Conservation (phyloP, 2,113 vertebrate genomes). For the Trachemys scripta region DNA sequence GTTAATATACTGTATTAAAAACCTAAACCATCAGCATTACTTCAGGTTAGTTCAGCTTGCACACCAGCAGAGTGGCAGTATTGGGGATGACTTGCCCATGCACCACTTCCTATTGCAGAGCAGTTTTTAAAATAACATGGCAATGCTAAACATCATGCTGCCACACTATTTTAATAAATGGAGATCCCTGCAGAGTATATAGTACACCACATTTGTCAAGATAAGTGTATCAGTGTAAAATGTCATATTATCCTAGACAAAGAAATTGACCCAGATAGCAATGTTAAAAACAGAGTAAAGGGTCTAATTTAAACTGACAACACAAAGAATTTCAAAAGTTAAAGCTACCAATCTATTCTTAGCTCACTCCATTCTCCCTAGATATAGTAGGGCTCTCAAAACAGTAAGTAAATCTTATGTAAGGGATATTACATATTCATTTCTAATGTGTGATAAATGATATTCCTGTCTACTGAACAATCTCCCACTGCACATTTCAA, state of each 20-base stretch:
- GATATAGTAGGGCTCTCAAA: conserved; percentile 18
- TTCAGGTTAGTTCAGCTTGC: not conserved
- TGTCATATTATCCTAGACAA: conserved; percentile 62
- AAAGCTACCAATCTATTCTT: conserved; percentile 1
- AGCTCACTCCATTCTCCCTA: conserved; percentile 19
- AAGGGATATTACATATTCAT: conserved; percentile 19
- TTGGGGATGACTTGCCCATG: conserved; percentile 5
- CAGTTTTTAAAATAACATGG: not conserved
- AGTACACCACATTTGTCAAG: conserved; percentile 61
- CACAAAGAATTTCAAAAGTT: conserved; percentile 53
- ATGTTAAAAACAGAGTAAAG: conserved; percentile 63
- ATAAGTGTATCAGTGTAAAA: conserved; percentile 56
- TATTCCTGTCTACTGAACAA: conserved; percentile 33
- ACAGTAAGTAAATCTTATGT: conserved; percentile 14
- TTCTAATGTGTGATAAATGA: conserved; percentile 30
- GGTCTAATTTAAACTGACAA: conserved; percentile 72
- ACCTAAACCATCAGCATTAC: not conserved
- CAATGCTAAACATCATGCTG: conserved; percentile 9
- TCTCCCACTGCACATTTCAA: not conserved
- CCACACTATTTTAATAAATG: conserved; percentile 49
- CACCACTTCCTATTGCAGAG: conserved; percentile 37
- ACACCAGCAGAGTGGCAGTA: not conserved
- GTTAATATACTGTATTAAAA: not conserved
- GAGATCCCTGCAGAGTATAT: conserved; percentile 27
- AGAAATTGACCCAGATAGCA: conserved; percentile 59